Evolutionary conservation across 2,797 vertebrate species (phyloP).

Genomic region (Xyrichtys novacula): DNA sequence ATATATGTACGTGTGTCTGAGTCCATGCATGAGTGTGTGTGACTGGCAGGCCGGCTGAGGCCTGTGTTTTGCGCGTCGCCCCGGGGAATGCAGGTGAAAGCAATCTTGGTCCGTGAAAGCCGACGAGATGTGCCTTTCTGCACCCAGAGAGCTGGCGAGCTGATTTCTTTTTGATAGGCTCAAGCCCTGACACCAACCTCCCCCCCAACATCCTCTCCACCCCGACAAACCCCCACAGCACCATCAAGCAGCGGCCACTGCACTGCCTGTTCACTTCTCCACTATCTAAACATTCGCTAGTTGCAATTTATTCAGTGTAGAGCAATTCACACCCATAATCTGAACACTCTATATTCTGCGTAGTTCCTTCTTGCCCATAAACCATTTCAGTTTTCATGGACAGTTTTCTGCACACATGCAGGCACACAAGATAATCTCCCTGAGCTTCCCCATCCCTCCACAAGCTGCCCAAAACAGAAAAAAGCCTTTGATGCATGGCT

Average conservation of each 20-base stretch:
- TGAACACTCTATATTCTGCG: neutral
- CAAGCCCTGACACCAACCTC: conserved; percentile 74
- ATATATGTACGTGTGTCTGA: conserved; percentile 54
- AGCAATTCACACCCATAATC: conserved; percentile 13
- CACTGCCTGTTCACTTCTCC: conserved; percentile 49
- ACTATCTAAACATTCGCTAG: conserved; percentile 49
- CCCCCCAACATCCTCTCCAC: conserved; percentile 41
- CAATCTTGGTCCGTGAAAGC: conserved; percentile 85
- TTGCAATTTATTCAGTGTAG: conserved; percentile 30
- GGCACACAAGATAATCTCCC: conserved; percentile 32
- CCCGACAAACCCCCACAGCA: conserved; percentile 42
- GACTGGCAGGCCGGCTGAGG: conserved; percentile 78
- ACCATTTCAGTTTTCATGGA: conserved; percentile 13
- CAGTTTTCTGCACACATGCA: conserved; percentile 2
- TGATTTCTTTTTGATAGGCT: conserved; percentile 86
- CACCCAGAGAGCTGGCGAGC: conserved; percentile 81
- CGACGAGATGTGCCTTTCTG: conserved; percentile 83
- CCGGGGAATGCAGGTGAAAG: conserved; percentile 86
- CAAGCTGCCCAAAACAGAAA: conserved; percentile 41
- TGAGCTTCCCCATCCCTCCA: conserved; percentile 25
- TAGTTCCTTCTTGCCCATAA: conserved; percentile 14
- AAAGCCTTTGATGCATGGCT: conserved; percentile 24
- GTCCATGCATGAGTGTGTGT: conserved; percentile 72
- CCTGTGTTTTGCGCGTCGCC: conserved; percentile 81
- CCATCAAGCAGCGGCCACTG: conserved; percentile 44